Evolutionary conservation across 2,888 invertebrate species (phyloP).

Genomic region (Mongoloraphidia duomilia): DNA sequence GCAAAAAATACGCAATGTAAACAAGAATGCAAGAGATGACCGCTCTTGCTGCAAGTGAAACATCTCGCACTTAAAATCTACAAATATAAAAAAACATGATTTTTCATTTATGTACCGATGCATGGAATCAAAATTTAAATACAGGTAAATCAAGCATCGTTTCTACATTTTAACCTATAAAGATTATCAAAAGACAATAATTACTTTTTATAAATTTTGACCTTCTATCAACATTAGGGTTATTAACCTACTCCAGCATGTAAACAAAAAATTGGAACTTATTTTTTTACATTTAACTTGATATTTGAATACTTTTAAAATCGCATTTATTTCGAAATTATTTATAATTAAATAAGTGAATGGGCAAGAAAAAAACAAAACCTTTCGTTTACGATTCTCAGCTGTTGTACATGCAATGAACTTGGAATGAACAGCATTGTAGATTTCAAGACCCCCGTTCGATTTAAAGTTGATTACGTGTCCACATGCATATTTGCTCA

Average conservation of each 20-base stretch:
- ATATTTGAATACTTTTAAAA: too few relatives aligned
- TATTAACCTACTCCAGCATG: background rate
- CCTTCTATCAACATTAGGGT: too few relatives aligned
- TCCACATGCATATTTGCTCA: conserved; percentile 59
- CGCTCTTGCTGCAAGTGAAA: conserved; percentile 64
- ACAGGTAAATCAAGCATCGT: too few relatives aligned
- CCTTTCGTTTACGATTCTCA: conserved; percentile 74
- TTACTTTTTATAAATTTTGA: background rate
- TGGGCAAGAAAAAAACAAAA: conserved; percentile 22
- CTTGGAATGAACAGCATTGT: conserved; percentile 62
- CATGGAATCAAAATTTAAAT: background rate
- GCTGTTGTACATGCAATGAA: conserved; percentile 71
- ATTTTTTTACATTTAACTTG: too few relatives aligned
- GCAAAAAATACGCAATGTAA: conserved; percentile 89
- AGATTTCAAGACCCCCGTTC: conserved; percentile 46
- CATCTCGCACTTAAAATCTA: conserved; percentile 70
- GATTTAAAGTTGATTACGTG: conserved; percentile 70
- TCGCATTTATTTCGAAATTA: too few relatives aligned
- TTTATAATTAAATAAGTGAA: too few relatives aligned
- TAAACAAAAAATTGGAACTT: conserved; percentile 1
- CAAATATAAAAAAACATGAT: conserved; percentile 16
- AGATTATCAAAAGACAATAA: conserved; percentile 1
- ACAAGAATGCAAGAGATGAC: conserved; percentile 71
- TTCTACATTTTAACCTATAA: too few relatives aligned
- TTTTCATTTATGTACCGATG: background rate